Evolutionary conservation across 1,140 invertebrate genomes (phyloP), one percentile per base, ranked within the genome.

Genomic region (Camponotus pennsylvanicus): DNA sequence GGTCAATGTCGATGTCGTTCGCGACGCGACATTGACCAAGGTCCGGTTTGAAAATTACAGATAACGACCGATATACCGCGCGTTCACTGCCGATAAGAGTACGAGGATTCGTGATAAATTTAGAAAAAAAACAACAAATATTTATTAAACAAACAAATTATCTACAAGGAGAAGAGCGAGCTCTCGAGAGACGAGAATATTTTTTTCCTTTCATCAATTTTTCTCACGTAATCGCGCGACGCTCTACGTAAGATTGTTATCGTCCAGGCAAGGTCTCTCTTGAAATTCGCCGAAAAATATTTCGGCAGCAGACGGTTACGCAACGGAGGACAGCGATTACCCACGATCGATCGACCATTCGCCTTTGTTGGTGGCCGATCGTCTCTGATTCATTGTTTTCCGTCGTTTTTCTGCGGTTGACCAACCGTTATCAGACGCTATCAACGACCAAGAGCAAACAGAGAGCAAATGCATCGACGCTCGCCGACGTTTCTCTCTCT

Each of bases 301-400:
- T 61, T 83, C 83, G 85, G 27, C 57, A 77, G 75, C 73, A 84
- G 85, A 88, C 87, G 18, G n/a, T 88, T 88, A 66, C 87, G 86
- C 57, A 87, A 88, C 45, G 45, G 42, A 6, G 15, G 42, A 21
- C 8, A 49, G 7, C 90, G 86, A 86, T 91, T 88, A 85, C 85
- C 75, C 61, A 61, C 70, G n/a, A 52, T 80, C 67, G 67, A 45
- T 86, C 57, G 32, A 49, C 34, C 67, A 18, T 75, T 37, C n/a
- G 42, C 52, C 37, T 52, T 49, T 42, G 49, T 11, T 70, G 27
- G 37, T 6, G n/a, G n/a, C 11, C 34, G 75, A 66, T 86, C 67
- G 69, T 59, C 52, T 59, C 55, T 27, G 69, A 15, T 21, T 76
- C 69, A 87, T 83, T 86, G 85, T 69, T 88, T 59, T 55, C 69